Percentiles rank a stretch among this genome's conserved stretches.
These are phyloP conservation scores for Harpegnathos saltator DNA, from an alignment of 1,140 invertebrate species.

Conservation along the genomic window DNA sequence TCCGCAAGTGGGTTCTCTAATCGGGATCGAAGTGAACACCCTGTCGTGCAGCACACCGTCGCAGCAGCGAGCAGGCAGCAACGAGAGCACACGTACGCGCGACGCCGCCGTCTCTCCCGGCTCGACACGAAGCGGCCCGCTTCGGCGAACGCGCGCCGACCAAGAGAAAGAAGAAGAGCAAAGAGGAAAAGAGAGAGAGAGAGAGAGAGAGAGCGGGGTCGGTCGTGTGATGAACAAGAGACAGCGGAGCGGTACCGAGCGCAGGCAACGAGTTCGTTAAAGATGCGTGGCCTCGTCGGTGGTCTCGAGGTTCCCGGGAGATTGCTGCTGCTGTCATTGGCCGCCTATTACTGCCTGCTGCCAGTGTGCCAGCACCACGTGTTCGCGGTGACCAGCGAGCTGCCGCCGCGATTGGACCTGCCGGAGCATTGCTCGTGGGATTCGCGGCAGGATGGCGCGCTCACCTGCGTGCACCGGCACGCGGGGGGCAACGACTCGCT, in stretches of 20 bases:
- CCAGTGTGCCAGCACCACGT: constrained; percentile 75
- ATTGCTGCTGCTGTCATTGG: constrained; percentile 70
- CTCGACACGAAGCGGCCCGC: too few species aligned
- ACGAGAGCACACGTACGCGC: too few species aligned
- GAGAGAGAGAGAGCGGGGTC: neutral
- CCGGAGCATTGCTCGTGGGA: constrained; percentile 94
- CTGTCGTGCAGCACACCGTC: too few species aligned
- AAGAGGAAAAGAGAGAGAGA: neutral
- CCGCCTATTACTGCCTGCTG: constrained; percentile 70
- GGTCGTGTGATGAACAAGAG: constrained; percentile 50
- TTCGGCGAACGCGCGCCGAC: too few species aligned
- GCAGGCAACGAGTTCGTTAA: constrained; percentile 70
- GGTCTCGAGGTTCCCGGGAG: constrained; percentile 58
- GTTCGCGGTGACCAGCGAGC: constrained; percentile 84
- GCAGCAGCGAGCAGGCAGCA: too few species aligned
- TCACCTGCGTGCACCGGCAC: constrained; percentile 91
- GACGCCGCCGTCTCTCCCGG: too few species aligned
- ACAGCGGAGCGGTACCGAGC: constrained; percentile 61
- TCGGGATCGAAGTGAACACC: too few species aligned
- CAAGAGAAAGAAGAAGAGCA: too few species aligned
- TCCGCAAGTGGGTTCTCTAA: too few species aligned
- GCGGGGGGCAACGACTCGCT: constrained; percentile 94
- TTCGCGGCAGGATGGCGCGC: constrained; percentile 89
- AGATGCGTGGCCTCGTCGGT: constrained; percentile 74
- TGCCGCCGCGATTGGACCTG: constrained; percentile 90